Percentiles rank a stretch among this genome's conserved stretches.
phyloP scores from a whole-genome alignment of 2,797 vertebrate genomes.

The Todus mexicanus region DNA sequence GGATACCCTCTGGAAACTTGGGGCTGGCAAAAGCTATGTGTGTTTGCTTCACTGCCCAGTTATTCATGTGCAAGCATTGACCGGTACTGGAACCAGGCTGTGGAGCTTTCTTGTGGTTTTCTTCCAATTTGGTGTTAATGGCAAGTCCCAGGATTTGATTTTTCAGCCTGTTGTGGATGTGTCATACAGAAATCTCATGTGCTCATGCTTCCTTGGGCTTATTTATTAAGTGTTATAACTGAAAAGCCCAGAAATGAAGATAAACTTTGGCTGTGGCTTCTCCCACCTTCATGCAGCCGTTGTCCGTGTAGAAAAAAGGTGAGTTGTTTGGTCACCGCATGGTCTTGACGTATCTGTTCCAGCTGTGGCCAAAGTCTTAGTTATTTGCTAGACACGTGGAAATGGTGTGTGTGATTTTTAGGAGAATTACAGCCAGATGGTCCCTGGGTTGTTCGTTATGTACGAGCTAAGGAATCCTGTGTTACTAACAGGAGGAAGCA shows the following conservation, averaged over 20 bases:
- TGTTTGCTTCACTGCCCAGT: not conserved
- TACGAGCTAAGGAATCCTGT: constrained; percentile 4
- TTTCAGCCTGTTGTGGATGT: not conserved
- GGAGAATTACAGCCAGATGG: not conserved
- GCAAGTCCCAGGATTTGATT: not conserved
- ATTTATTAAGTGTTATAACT: not conserved
- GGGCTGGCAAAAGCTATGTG: not conserved
- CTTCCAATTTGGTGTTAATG: not conserved
- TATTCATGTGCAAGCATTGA: not conserved
- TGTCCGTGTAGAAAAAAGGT: not conserved
- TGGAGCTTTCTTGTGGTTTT: not conserved
- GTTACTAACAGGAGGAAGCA: not conserved
- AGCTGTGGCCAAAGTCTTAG: not conserved
- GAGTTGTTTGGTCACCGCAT: not conserved
- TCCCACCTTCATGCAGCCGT: not conserved
- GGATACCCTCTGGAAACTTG: not conserved
- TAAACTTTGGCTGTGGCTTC: not conserved
- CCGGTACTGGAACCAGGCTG: not conserved
- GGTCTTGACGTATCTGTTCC: not conserved
- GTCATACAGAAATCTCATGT: not conserved
- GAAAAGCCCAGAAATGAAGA: not conserved
- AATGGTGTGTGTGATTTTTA: not conserved
- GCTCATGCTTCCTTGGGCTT: not conserved
- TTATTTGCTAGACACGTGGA: not conserved
- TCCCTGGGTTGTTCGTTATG: not conserved